Evolutionary conservation across 2,888 invertebrate species (phyloP), one percentile per base, ranked within the genome.

Genomic region (Acronicta leporina): DNA sequence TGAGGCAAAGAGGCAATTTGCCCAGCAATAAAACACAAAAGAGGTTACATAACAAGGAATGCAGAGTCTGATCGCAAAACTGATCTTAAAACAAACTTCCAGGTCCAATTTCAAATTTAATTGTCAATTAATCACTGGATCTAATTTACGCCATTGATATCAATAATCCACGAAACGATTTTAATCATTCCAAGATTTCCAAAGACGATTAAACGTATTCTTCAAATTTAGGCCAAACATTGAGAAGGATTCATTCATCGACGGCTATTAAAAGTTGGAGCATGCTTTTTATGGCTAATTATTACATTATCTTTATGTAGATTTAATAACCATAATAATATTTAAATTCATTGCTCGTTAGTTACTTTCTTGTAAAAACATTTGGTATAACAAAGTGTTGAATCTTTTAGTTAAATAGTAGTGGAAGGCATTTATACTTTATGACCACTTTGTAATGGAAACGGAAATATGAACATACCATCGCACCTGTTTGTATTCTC

Each of bases 61-160:
- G 10, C 30, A 30, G 2, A 30, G 10, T 10, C 30, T 3, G 1
- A 30, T 30, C 8, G 1, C 30, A 7, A 8, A 2, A 1, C 15
- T 14, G 11, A 50, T 33, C 9, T n/a, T 14, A 15, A 2, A 15
- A 20, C 27, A 42, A 33, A 35, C 16, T 20, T 30, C 16, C 5
- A 16, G n/a, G 41, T 10, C 11, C n/a, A 9, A n/a, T 46, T 11
- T 16, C 5, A 40, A 33, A 47, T 54, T 47, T 33, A 10, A 33
- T 47, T 41, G 42, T 55, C 33, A 33, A 55, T 47, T 33, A 47
- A 47, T 47, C 33, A 25, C 20, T 10, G 42, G 47, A 11, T 55
- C n/a, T 14, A 47, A 47, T 55, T 33, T 11, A 47, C 54, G 47
- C 30, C 15, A 42, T 33, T 41, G 41, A 54, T 47, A 54, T 55